Evolutionary conservation across 2,888 invertebrate genomes (phyloP), one percentile per base, ranked within the genome.

Genomic region (Gari tellinella): DNA sequence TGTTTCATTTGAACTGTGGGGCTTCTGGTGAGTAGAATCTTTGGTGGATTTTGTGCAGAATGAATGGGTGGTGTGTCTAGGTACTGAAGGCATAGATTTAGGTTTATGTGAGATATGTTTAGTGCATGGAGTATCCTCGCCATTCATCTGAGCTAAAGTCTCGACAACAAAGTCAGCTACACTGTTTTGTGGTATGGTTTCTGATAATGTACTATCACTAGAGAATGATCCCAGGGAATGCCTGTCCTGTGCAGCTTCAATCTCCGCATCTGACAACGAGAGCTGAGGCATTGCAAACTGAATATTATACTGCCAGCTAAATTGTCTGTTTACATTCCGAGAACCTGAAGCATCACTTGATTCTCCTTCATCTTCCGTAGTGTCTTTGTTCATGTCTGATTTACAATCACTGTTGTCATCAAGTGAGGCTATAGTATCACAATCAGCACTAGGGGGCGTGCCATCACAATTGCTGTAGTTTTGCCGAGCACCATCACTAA

Each of bases 281-380:
- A 79, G 69, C 23, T 76, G 69, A 15, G 82, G 84, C 51, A 82
- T 78, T 15, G 82, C 82, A 68, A 84, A 77, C 66, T 84, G 81
- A 38, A 84, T 74, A 53, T 84, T 82, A 65, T 82, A 82, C 63
- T 82, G 84, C 82, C 82, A 82, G 53, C 84, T 84, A 57, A 72
- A 75, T 60, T 81, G 81, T 15, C 80, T 53, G 31, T 49, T 25
- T 1, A 38, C 31, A 31, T 10, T 10, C 31, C 23, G 14, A 23
- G 38, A 38, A 17, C n/a, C 19, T 17, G 37, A 31, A 4, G n/a
- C 14, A 12, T 25, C 12, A 31, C 5, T 14, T 7, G 19, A 17
- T 17, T 38, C n/a, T 17, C 21, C 49, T 15, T 5, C 17, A 14
- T 37, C 38, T 31, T 31, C 31, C 4, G 31, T 31, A 10, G 12